Base-by-base conservation (phyloP, 2,113 vertebrate species). In the Plecturocebus donacophilus region DNA sequence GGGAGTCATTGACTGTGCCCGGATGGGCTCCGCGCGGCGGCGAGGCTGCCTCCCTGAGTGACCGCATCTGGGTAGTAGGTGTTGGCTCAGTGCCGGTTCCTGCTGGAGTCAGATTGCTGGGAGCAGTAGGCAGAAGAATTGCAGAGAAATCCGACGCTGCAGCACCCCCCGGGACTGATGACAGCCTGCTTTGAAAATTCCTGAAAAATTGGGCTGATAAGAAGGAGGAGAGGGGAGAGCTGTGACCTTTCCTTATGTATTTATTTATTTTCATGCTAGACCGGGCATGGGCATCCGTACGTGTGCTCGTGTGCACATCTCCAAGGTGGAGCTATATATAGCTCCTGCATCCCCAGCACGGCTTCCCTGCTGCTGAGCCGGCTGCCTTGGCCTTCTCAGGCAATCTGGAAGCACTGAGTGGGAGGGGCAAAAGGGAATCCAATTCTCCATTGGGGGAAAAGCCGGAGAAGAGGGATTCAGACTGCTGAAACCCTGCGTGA, bases 321-420 rank as follows among this genome's bases (percentile, higher is more conserved):
- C 96, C 96, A 91, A 97, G 97, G 95, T 97, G 90, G 97, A 96
- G 94, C 97, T 98, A 98, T 97, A 97, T 97, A 96, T 98, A 98
- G 97, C 86, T 93, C 82, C 52, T 88, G 97, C 85, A 61, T 79
- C 83, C 88, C 95, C 97, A 95, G 94, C 94, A 90, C 14, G 19
- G 61, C 76, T 87, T 92, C 93, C 94, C 96, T 84, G 96, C 89
- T 89, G 98, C 94, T 83, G 95, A 97, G 89, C 95, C 54, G 92
- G 56, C 97, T 96, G 97, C 85, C 64, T 95, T 66, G 94, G 97
- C 94, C 97, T 97, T 96, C 84, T 25, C 54, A 96, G 81, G 93
- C 97, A 96, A 87, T 96, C 97, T 87, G 91, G 77, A 95, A 94
- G 81, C 85, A 20, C 56, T 40, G 91, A 89, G 87, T 97, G 93